A percentile compares a stretch with the other conserved stretches of the same genome.
These are phyloP conservation scores for Linnaemya vulpina DNA, from an alignment of 2,888 invertebrate genomes.

Conservation along the genomic window DNA sequence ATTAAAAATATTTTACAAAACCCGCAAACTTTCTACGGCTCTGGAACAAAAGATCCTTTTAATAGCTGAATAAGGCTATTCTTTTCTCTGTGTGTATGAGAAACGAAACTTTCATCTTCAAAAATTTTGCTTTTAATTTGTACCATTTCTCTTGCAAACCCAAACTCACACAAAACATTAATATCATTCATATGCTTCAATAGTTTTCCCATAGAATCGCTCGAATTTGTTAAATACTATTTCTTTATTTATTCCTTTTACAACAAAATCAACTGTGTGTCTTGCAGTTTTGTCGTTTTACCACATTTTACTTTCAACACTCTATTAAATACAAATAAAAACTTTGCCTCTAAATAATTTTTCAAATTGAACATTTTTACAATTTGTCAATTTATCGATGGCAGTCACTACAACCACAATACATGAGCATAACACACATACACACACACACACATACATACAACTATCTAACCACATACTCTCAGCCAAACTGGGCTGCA, in stretches of 20 bases:
- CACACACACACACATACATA: constrained; percentile 2
- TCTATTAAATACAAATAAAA: constrained; percentile 66
- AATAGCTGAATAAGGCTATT: no score
- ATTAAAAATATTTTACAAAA: no score
- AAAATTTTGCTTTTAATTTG: background rate
- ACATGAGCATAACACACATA: constrained; percentile 32
- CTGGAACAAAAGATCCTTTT: no score
- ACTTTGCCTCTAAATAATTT: constrained; percentile 64
- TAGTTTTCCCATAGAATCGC: constrained; percentile 1
- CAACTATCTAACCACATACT: constrained; percentile 21
- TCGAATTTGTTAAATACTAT: constrained; percentile 24
- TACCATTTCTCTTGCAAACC: background rate
- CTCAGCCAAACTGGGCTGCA: background rate
- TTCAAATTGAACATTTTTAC: constrained; percentile 75
- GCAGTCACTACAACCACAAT: constrained; percentile 48
- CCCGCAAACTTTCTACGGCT: no score
- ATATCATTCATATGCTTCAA: constrained; percentile 45
- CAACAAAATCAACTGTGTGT: constrained; percentile 9
- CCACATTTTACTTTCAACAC: constrained; percentile 62
- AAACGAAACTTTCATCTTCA: background rate
- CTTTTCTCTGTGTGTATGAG: no score
- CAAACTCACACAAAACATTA: constrained; percentile 9
- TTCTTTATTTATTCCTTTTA: constrained; percentile 11
- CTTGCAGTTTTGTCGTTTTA: background rate
- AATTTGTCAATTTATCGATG: constrained; percentile 82